phyloP scores from a whole-genome alignment of 2,113 vertebrate species.

The Chlorodrepanis virens region DNA sequence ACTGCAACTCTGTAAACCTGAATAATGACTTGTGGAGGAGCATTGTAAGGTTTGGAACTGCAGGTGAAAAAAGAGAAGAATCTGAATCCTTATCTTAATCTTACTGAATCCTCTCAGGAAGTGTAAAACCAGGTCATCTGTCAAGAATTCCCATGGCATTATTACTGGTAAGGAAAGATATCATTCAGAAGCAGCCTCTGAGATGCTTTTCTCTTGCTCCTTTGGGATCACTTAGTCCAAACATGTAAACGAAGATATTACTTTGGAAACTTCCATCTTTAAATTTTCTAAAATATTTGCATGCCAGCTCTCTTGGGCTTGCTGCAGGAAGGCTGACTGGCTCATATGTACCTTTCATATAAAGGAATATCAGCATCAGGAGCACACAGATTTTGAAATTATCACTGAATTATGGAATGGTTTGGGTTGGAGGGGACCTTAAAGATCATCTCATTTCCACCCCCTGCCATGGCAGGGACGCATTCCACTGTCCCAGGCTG shows the following conservation, averaged over 20 bases:
- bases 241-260: background rate
- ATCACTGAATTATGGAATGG: background rate
- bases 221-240: background rate
- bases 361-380: background rate
- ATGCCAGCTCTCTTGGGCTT: background rate
- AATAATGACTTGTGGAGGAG: background rate
- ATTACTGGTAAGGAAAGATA: background rate
- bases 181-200: background rate
- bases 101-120: background rate
- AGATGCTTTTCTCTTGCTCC: background rate
- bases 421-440: background rate
- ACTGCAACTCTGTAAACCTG: background rate
- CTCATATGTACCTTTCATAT: background rate
- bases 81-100: background rate
- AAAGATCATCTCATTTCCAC: background rate
- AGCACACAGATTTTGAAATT: background rate
- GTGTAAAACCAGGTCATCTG: background rate
- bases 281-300: background rate
- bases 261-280: background rate
- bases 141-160: background rate
- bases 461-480: background rate
- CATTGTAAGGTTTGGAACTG: background rate
- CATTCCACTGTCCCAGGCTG: rapidly evolving
- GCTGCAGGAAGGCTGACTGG: background rate
- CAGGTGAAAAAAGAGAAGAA: background rate